Evolutionary conservation across 2,888 invertebrate species (phyloP).

Genomic region (Ennomos erosarius): DNA sequence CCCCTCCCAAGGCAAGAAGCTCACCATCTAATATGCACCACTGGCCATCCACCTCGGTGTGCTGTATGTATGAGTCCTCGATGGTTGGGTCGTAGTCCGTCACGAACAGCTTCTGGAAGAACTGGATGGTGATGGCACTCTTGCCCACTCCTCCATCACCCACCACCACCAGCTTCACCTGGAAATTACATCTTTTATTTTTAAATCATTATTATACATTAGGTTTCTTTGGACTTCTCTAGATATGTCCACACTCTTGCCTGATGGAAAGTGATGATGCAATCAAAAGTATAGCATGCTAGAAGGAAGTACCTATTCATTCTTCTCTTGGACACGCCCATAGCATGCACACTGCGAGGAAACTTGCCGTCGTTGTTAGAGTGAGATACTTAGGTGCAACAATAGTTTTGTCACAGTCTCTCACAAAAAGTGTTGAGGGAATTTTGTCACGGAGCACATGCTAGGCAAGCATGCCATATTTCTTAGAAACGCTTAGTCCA

Average conservation of each 20-base stretch:
- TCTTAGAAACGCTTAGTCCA: too few species aligned
- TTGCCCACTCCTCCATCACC: slow-evolving; percentile 98
- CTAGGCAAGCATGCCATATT: too few species aligned
- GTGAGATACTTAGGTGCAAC: too few species aligned
- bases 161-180: slow-evolving; percentile 95
- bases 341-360: too few species aligned
- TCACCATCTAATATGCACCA: slow-evolving; percentile 96
- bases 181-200: slow-evolving; percentile 28
- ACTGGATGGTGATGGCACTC: slow-evolving; percentile 98
- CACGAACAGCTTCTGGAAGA: slow-evolving; percentile 97
- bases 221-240: too few species aligned
- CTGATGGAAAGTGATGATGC: not conserved
- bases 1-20: slow-evolving; percentile 31
- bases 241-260: too few species aligned
- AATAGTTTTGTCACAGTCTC: too few species aligned
- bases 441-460: too few species aligned
- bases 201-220: not conserved
- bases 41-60: slow-evolving; percentile 96
- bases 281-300: not conserved
- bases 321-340: too few species aligned
- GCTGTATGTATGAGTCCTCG: slow-evolving; percentile 97
- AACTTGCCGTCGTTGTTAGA: too few species aligned
- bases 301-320: too few species aligned
- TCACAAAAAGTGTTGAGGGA: too few species aligned
- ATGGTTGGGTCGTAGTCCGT: slow-evolving; percentile 98